These are phyloP conservation scores for Chrosomus eos DNA, from an alignment of 2,797 vertebrate genomes.

Conservation along the genomic window DNA sequence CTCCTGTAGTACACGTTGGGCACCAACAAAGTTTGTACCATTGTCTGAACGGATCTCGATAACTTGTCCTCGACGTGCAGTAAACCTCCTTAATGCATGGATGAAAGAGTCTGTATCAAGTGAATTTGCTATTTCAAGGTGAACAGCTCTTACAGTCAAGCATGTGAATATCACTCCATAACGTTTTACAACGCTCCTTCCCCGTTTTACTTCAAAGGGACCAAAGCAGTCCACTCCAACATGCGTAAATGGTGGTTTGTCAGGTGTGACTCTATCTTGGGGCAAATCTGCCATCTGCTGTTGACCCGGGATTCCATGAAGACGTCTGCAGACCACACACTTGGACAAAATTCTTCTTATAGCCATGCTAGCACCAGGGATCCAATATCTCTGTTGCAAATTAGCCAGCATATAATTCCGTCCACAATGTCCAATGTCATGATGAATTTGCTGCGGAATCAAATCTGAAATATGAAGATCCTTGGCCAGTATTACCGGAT, in stretches of 20 bases:
- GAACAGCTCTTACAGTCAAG: too few relatives aligned
- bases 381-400: background rate
- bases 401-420: background rate
- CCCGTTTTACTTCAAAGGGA: too few relatives aligned
- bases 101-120: too few relatives aligned
- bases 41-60: too few relatives aligned
- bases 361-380: background rate
- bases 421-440: background rate
- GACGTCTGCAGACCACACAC: background rate
- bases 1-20: background rate
- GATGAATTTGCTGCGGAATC: conserved; percentile 7
- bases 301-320: background rate
- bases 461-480: background rate
- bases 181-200: too few relatives aligned
- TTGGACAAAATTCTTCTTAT: conserved; percentile 16
- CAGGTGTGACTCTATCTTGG: background rate
- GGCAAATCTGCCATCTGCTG: conserved; percentile 23
- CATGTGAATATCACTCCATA: too few relatives aligned
- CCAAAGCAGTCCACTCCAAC: background rate
- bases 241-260: too few relatives aligned
- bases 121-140: too few relatives aligned
- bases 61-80: too few relatives aligned
- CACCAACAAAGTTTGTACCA: background rate
- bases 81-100: too few relatives aligned
- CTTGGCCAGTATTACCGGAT: conserved; percentile 12